These are phyloP conservation scores for Calcarius ornatus DNA, from an alignment of 2,113 vertebrate genomes.

Conservation along the genomic window DNA sequence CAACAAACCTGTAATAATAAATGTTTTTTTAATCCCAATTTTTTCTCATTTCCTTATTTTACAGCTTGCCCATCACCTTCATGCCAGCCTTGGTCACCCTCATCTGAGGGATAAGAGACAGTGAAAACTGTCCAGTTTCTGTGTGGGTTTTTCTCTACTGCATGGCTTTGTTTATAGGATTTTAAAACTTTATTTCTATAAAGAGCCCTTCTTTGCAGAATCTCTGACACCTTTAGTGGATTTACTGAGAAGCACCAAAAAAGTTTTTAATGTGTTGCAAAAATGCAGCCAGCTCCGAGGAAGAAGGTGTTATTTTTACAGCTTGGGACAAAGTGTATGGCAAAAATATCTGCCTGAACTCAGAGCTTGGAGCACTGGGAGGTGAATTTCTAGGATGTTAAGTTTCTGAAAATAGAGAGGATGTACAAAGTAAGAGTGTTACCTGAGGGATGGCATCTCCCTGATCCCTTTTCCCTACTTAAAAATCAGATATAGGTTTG, in stretches of 20 bases:
- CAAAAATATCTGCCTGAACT: not conserved
- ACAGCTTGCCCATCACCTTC: not conserved
- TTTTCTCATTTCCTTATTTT: conserved; percentile 44
- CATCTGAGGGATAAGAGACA: not conserved
- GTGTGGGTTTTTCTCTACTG: not conserved
- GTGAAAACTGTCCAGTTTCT: not conserved
- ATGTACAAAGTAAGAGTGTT: not conserved
- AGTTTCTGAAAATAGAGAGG: not conserved
- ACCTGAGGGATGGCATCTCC: not conserved
- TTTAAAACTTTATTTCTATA: not conserved
- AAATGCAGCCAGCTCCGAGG: not conserved
- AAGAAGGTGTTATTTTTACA: not conserved
- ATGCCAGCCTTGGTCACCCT: not conserved
- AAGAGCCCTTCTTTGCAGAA: not conserved
- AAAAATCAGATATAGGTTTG: not conserved
- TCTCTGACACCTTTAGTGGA: not conserved
- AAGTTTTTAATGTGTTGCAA: not conserved
- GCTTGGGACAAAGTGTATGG: not conserved
- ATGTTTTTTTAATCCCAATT: conserved; percentile 34
- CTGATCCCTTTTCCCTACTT: not conserved
- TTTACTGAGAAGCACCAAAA: not conserved
- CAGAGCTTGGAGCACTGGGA: not conserved
- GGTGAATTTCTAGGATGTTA: not conserved
- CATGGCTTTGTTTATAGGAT: not conserved
- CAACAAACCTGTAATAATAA: conserved; percentile 20